Conservation (phyloP, 1,140 invertebrate species). For the Lepidurus packardi region DNA sequence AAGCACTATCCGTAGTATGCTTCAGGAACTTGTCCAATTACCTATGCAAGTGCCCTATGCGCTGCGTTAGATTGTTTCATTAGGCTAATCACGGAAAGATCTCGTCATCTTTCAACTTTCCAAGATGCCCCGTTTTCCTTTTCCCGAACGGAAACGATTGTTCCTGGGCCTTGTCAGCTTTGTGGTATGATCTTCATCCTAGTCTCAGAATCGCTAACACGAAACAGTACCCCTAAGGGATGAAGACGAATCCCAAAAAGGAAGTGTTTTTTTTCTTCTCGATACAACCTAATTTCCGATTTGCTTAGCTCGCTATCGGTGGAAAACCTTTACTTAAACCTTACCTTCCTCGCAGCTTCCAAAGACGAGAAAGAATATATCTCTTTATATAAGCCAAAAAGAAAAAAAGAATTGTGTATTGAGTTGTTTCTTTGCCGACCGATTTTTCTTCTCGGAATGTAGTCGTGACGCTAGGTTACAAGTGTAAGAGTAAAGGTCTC, state of each 20-base stretch:
- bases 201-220: background rate
- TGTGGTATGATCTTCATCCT: background rate
- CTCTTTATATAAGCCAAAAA: too few species aligned
- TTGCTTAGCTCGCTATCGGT: background rate
- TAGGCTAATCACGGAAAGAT: too few species aligned
- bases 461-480: too few species aligned
- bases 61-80: too few species aligned
- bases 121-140: background rate
- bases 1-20: background rate
- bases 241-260: background rate
- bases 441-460: too few species aligned
- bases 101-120: too few species aligned
- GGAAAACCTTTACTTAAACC: background rate
- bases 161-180: background rate
- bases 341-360: too few species aligned
- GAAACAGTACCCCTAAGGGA: conserved; percentile 3
- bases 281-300: background rate
- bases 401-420: too few species aligned
- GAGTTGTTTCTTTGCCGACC: too few species aligned
- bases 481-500: too few species aligned
- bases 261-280: background rate
- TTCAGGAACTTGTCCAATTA: background rate
- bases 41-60: background rate
- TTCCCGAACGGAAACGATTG: background rate
- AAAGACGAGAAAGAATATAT: too few species aligned